Base-by-base conservation (phyloP, 2,888 invertebrate genomes). In the Cynaeus angustus region DNA sequence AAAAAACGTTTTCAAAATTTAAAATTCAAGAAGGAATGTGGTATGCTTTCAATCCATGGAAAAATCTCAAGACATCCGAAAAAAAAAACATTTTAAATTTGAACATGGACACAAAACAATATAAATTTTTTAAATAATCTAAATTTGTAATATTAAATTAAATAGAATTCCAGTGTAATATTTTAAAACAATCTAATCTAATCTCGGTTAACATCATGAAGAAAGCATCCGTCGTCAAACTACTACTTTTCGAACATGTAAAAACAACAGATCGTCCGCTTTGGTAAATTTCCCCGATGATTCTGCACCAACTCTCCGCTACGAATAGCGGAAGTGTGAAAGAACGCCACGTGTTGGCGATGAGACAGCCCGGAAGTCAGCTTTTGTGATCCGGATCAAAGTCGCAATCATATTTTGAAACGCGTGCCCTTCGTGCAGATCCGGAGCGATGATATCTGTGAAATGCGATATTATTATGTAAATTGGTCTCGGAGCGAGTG, bases 261-360 rank as follows among this genome's bases (percentile, higher is more conserved):
- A 37, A 37, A 37, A 37, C 37, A 37, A 6, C 4, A 2, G 37
- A 37, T 2, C 1, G 37, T 37, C 16, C 46, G 14, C 16, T 7
- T 46, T 46, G 13, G 13, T 46, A 46, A 16, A 46, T 46, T 37
- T 37, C 37, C 2, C 37, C 37, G 7, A 37, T 37, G 37, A 2
- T 46, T 16, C 46, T 46, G 50, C 12, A 55, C 10, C 55, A 28
- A 14, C 16, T 14, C n/a, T 10, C 10, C 5, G 6, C 55, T 8
- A 37, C 55, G 28, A 28, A 37, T 3, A 12, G 30, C 81, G 83
- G 83, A 83, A 81, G 79, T 79, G 75, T 65, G 77, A 81, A 79
- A 81, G 81, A 79, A 79, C 80, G 83, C 76, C 83, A 83, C 83
- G 83, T 83, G 83, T 78, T 75, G 77, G 74, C 74, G 81, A 83